Evolutionary conservation across 2,113 vertebrate species (phyloP).

Genomic region (Myotis brandtii): DNA sequence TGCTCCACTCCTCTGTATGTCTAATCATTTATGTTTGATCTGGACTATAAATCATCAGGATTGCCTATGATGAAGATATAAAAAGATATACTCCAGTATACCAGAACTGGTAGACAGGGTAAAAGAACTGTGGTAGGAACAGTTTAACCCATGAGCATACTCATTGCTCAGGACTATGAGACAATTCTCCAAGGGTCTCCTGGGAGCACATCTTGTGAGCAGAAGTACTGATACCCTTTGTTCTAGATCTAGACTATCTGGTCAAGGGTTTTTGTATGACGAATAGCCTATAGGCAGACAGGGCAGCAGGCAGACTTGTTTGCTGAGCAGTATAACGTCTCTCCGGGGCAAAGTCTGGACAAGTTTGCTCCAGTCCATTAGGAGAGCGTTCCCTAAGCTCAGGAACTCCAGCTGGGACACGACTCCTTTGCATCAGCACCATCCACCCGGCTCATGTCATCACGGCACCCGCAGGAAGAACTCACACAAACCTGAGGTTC

Average conservation of each 20-base stretch:
- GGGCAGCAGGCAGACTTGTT: background rate
- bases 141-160: background rate
- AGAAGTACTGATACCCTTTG: background rate
- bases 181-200: background rate
- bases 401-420: fast-evolving
- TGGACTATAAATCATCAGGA: background rate
- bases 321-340: background rate
- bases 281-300: background rate
- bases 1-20: background rate
- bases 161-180: background rate
- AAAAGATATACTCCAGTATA: background rate
- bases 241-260: background rate
- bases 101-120: background rate
- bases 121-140: background rate
- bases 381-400: background rate
- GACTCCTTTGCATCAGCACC: background rate
- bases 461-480: background rate
- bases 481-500: background rate
- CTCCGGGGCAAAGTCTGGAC: background rate
- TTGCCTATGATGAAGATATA: background rate
- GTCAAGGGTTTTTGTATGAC: background rate
- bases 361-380: background rate
- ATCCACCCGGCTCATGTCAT: background rate
- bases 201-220: background rate
- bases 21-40: background rate